Evolutionary conservation across 2,888 invertebrate genomes (phyloP).

Genomic region (Lutraria lutraria): DNA sequence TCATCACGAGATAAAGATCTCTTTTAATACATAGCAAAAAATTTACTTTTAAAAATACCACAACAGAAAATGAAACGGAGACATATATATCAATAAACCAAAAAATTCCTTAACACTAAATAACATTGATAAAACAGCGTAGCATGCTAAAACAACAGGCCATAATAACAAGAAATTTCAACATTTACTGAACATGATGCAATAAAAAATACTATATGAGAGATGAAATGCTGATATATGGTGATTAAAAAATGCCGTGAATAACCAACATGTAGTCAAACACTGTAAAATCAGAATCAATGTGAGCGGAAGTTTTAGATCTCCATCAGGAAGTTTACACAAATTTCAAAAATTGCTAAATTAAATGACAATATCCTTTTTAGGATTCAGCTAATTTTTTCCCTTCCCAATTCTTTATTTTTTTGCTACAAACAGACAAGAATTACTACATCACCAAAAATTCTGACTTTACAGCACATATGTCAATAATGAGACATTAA

Average conservation of each 20-base stretch:
- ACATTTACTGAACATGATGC: background rate
- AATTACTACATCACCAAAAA: no score
- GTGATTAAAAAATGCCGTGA: background rate
- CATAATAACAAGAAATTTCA: background rate
- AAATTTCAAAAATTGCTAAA: no score
- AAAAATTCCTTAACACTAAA: background rate
- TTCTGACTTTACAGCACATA: background rate
- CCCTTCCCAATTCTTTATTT: no score
- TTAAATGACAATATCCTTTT: no score
- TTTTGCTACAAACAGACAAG: no score
- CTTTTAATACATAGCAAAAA: no score
- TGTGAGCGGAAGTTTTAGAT: no score
- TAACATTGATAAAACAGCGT: background rate
- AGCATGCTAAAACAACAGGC: background rate
- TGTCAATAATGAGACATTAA: background rate
- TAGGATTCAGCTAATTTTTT: no score
- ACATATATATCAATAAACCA: background rate
- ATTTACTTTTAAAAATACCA: no score
- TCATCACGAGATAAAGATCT: no score
- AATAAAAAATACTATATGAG: background rate
- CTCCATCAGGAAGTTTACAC: no score
- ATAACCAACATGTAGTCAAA: conserved; percentile 4
- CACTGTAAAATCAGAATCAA: background rate
- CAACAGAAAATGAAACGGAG: no score
- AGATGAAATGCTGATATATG: background rate